These are phyloP conservation scores for Actinemys pallida DNA, from an alignment of 2,113 vertebrate species.

Conservation along the genomic window DNA sequence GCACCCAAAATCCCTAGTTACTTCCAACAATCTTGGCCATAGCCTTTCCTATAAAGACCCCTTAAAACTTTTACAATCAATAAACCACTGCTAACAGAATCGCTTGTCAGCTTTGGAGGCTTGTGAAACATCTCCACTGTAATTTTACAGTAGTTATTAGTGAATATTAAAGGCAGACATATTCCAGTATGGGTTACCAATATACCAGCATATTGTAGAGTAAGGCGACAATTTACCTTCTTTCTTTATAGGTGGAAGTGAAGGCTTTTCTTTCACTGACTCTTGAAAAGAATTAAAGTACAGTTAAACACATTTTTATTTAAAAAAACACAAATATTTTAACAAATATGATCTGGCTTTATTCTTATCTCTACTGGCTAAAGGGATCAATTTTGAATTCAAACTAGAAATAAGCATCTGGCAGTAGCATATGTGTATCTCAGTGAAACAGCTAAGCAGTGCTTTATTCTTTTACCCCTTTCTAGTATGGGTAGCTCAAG, in stretches of 20 bases:
- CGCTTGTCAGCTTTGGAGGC: not conserved
- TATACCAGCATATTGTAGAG: not conserved
- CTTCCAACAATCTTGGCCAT: not conserved
- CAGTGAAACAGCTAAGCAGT: conserved; percentile 20
- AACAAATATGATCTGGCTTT: not conserved
- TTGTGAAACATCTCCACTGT: not conserved
- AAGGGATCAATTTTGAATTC: not conserved
- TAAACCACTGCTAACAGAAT: not conserved
- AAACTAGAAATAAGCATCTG: not conserved
- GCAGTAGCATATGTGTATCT: conserved; percentile 32
- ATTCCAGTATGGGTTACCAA: not conserved
- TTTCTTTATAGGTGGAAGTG: not conserved
- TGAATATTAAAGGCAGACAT: not conserved
- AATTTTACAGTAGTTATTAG: not conserved
- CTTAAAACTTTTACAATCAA: not conserved
- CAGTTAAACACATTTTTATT: not conserved
- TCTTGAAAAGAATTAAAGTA: not conserved
- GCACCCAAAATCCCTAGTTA: not conserved
- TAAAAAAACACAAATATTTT: not conserved
- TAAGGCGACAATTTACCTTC: not conserved
- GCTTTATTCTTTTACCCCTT: conserved; percentile 52
- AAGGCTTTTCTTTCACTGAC: not conserved
- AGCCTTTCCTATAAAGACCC: not conserved
- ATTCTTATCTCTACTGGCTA: conserved; percentile 18
- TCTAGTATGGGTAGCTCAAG: not conserved